Base-by-base conservation (phyloP, 2,113 vertebrate species). In the Calidris pygmaea region DNA sequence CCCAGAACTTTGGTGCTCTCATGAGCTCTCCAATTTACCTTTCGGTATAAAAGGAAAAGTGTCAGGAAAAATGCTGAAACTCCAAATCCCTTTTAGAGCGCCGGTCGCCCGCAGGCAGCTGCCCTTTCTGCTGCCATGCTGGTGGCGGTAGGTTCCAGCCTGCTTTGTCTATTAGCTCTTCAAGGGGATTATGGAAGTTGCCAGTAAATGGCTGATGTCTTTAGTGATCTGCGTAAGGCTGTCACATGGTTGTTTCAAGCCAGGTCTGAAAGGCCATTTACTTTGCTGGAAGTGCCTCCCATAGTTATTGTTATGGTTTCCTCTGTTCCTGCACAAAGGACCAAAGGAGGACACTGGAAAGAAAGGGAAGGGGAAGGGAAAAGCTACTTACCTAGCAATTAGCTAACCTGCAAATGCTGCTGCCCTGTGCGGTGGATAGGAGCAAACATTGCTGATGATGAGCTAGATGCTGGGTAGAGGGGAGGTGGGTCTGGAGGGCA, bases 241-340 rank as follows among this genome's bases (percentile, higher is more conserved):
- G 89, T 89, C 76, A 76, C 13, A 24, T 76, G 34, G 45, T 58
- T 85, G 87, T 87, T 96, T 87, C 74, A 79, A 73, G 78, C 53
- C 59, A 66, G 29, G 30, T 59, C 56, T 89, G 66, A 92, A 97
- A 85, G 59, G 86, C 77, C 48, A 10, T 85, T 89, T 92, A 41
- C 47, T 75, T 79, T 79, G 52, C 58, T 71, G 65, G 76, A 93
- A 95, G 55, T 65, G 47, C 58, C 58, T 96, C 71, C 75, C 14
- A 8, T 66, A 77, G 79, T 96, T 65, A 79, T 21, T 95, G 76
- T 92, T 90, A 12, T 7, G 0, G 3, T 89, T 81, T 73, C 70
- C 45, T 82, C 85, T 93, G 72, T 84, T 90, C 75, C 59, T 72
- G 14, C 47, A 86, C 77, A 95, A 75, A 94, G 47, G 83, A 83